Evolutionary conservation across 1,140 invertebrate species (phyloP), one percentile per base, ranked within the genome.

Genomic region (Acromyrmex heyeri): DNA sequence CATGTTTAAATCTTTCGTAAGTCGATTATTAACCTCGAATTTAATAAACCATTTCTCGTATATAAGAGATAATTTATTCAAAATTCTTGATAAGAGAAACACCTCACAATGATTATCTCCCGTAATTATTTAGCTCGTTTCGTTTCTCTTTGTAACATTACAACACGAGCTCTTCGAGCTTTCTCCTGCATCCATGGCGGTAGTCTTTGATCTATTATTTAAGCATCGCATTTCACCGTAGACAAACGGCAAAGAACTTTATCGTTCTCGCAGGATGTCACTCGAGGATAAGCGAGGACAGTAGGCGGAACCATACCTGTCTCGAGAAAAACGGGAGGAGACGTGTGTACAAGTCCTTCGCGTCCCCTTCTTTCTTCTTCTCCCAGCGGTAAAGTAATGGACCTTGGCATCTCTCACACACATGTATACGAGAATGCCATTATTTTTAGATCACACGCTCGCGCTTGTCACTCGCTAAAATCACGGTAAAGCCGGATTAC

Each of bases 391-490:
- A 70, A 87, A 78, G 50, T 78, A 73, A 86, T 69, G 65, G 65
- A 81, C 53, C 59, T 88, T 86, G 53, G 53, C 83, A 86, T 10
- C 50, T 86, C 65, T 72, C 55, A 10, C 72, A 16, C 53, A 38
- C 34, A 48, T 62, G 10, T 85, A 57, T 38, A 65, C 34, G 34
- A 30, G 67, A 53, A 48, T 78, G 57, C 16, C 59, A 88, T 88
- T 88, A 88, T 88, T 88, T 88, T 88, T 88, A 86, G 83, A 86
- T 79, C 38, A 38, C 67, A 61, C 55, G 86, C 64, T 87, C 62
- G 27, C 64, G 73, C 86, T 87, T 87, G 81, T 87, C 86, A 87
- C 64, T 78, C 72, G 57, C 59, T 50, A 87, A 85, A 76, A 50
- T 65, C 81, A 62, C 24, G 30, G 70, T 5, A 83, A 87, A 83